A percentile compares a stretch with the other conserved stretches of the same genome.
These are phyloP conservation scores for Nomada goodeniana DNA, from an alignment of 2,888 invertebrate species.

Conservation along the genomic window DNA sequence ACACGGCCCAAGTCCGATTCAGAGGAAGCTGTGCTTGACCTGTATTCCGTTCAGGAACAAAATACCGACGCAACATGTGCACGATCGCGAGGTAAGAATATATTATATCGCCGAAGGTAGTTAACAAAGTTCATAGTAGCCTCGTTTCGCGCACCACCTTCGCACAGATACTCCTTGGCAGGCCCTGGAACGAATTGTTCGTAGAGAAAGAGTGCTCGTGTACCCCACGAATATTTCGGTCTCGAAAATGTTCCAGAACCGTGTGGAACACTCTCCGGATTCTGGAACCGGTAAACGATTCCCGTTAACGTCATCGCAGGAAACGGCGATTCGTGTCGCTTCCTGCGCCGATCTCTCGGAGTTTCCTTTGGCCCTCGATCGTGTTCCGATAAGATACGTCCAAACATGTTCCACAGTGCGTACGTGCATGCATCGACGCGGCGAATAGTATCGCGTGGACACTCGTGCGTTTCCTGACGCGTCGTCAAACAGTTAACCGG, in stretches of 20 bases:
- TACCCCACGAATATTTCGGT: neutral
- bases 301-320: neutral
- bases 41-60: neutral
- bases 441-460: neutral
- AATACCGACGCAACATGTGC: conserved; percentile 34
- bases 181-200: neutral
- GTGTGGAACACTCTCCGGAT: conserved; percentile 2
- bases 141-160: neutral
- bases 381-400: conserved; percentile 22
- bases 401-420: neutral
- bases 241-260: neutral
- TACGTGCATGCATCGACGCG: no score
- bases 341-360: conserved; percentile 12
- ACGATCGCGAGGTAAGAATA: conserved; percentile 44
- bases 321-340: conserved; percentile 5
- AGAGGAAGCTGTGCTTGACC: conserved; percentile 28
- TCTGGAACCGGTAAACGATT: neutral
- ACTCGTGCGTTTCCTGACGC: neutral
- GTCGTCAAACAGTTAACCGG: conserved; percentile 20
- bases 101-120: neutral
- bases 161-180: neutral
- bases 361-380: neutral
- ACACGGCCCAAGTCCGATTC: conserved; percentile 17
- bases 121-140: neutral
- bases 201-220: neutral